phyloP scores from a whole-genome alignment of 2,888 invertebrate genomes.

The Nemotelus nigrinus region DNA sequence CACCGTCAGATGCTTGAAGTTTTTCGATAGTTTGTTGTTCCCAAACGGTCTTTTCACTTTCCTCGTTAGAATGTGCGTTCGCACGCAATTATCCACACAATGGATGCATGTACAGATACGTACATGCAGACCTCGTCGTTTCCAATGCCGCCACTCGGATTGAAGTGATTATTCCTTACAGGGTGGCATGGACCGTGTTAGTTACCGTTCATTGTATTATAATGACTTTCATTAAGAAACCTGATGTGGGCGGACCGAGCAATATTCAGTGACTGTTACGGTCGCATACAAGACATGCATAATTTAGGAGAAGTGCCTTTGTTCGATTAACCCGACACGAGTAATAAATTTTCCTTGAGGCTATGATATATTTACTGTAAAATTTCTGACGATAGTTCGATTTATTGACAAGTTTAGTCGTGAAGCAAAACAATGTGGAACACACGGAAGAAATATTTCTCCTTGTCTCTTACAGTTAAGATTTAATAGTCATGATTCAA shows the following conservation, averaged over 20 bases:
- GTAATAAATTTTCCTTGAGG: no score
- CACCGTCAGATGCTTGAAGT: conserved; percentile 2
- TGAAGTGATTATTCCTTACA: conserved; percentile 35
- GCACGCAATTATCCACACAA: conserved; percentile 25
- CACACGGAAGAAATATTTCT: no score
- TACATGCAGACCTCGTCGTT: neutral
- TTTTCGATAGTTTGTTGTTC: neutral
- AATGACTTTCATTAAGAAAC: conserved; percentile 34
- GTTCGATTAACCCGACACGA: no score
- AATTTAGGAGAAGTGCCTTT: no score
- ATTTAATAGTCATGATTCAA: no score
- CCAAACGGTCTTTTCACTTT: conserved; percentile 17
- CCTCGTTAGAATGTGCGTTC: conserved; percentile 20
- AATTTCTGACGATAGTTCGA: no score
- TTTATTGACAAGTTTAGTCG: no score
- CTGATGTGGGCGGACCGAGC: conserved; percentile 16
- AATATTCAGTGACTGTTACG: no score
- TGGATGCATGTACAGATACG: neutral
- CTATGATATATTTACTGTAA: no score
- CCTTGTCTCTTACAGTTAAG: no score
- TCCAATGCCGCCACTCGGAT: conserved; percentile 6
- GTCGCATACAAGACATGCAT: no score
- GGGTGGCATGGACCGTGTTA: conserved; percentile 27
- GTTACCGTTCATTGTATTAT: conserved; percentile 36
- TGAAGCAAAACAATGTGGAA: no score